Evolutionary conservation across 1,140 invertebrate species (phyloP).

Genomic region (Hyposmocoma kahamanoa): DNA sequence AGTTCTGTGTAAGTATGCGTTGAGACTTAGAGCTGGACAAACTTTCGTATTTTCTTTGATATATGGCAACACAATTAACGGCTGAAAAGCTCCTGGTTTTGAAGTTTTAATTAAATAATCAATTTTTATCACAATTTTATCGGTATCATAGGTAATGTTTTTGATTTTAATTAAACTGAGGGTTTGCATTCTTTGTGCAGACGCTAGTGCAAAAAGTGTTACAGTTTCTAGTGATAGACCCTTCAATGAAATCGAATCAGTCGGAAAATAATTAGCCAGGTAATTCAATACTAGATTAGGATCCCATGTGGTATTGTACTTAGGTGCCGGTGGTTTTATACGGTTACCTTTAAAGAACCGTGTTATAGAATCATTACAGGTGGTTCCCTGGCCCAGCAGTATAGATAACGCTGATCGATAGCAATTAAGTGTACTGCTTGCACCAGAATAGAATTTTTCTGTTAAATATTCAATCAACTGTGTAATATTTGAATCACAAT

Average conservation of each 20-base stretch:
- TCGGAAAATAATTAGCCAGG: background rate
- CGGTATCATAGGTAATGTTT: constrained; percentile 2
- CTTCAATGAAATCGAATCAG: background rate
- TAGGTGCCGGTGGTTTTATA: constrained; percentile 1
- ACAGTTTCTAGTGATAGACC: constrained; percentile 2
- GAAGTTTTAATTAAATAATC: constrained; percentile 15
- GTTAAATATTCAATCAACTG: background rate
- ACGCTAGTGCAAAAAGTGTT: constrained; percentile 1
- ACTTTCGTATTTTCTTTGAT: constrained; percentile 10
- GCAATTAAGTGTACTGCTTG: background rate
- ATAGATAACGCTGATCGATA: background rate
- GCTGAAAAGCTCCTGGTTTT: constrained; percentile 9
- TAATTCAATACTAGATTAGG: constrained; percentile 1
- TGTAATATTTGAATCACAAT: background rate
- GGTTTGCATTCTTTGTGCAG: constrained; percentile 8
- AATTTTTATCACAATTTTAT: background rate
- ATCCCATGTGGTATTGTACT: constrained; percentile 1
- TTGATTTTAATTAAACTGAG: constrained; percentile 6
- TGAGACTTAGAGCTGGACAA: constrained; percentile 9
- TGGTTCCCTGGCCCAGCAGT: background rate
- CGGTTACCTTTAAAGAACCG: background rate
- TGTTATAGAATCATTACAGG: background rate
- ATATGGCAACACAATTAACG: constrained; percentile 9
- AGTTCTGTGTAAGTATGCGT: constrained; percentile 11
- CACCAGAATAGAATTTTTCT: background rate